These are phyloP conservation scores for Melanerpes formicivorus DNA, from an alignment of 2,113 vertebrate species.

Conservation along the genomic window DNA sequence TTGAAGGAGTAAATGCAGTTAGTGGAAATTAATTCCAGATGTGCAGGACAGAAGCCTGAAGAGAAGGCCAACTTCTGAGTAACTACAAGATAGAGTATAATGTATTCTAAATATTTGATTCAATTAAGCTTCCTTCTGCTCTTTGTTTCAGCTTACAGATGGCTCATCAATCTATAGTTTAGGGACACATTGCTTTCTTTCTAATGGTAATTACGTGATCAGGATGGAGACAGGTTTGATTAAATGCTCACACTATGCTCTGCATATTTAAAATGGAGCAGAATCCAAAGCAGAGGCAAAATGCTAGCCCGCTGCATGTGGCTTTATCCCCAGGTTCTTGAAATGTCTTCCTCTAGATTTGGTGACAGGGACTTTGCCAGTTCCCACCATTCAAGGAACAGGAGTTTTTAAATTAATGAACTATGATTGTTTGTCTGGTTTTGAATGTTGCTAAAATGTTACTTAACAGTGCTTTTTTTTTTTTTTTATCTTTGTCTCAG, in stretches of 20 bases:
- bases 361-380: background rate
- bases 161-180: constrained; percentile 68
- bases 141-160: constrained; percentile 70
- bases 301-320: background rate
- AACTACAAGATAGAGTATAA: constrained; percentile 41
- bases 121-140: constrained; percentile 72
- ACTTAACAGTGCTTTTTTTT: background rate
- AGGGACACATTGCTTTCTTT: constrained; percentile 63
- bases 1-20: constrained; percentile 59
- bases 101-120: constrained; percentile 70
- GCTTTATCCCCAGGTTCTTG: background rate
- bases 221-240: constrained; percentile 63
- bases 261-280: constrained; percentile 49
- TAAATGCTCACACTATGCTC: constrained; percentile 16
- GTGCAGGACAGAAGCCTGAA: constrained; percentile 29
- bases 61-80: constrained; percentile 39
- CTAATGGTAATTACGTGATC: constrained; percentile 69
- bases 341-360: background rate
- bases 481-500: background rate
- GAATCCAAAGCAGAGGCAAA: constrained; percentile 4
- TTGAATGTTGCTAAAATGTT: background rate
- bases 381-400: background rate
- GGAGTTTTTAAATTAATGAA: background rate
- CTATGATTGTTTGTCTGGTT: background rate
- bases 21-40: constrained; percentile 58